Conservation (phyloP, 1,140 invertebrate genomes). For the Cardiocondyla obscurior region DNA sequence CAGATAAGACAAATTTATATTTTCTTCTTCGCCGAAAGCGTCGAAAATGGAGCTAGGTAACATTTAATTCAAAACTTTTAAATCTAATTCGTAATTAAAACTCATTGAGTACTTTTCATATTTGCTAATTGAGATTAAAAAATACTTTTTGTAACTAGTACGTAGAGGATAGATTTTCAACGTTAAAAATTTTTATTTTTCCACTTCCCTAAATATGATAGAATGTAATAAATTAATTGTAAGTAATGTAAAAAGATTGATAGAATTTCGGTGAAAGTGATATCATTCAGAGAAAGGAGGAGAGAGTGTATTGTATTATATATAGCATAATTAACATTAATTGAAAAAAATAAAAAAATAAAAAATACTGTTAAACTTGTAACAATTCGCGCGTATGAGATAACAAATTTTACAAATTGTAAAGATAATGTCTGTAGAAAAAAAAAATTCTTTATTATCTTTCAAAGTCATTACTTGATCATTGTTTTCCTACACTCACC, state of each 20-base stretch:
- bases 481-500: neutral
- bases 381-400: neutral
- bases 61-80: neutral
- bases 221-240: neutral
- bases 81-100: neutral
- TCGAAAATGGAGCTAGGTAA: slow-evolving; percentile 6
- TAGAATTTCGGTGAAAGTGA: neutral
- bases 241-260: neutral
- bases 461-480: neutral
- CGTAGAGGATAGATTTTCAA: neutral
- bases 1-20: neutral
- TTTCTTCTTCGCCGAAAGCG: neutral
- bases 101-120: neutral
- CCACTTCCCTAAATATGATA: neutral
- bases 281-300: neutral
- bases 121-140: too few relatives aligned
- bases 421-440: neutral
- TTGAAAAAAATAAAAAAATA: too few relatives aligned
- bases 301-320: neutral
- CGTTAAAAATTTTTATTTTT: neutral
- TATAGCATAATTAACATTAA: neutral
- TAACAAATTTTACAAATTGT: neutral
- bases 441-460: neutral
- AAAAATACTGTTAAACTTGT: neutral
- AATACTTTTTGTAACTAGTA: neutral